These are phyloP conservation scores for Phocoena phocoena DNA, from an alignment of 2,113 vertebrate species.

Conservation along the genomic window DNA sequence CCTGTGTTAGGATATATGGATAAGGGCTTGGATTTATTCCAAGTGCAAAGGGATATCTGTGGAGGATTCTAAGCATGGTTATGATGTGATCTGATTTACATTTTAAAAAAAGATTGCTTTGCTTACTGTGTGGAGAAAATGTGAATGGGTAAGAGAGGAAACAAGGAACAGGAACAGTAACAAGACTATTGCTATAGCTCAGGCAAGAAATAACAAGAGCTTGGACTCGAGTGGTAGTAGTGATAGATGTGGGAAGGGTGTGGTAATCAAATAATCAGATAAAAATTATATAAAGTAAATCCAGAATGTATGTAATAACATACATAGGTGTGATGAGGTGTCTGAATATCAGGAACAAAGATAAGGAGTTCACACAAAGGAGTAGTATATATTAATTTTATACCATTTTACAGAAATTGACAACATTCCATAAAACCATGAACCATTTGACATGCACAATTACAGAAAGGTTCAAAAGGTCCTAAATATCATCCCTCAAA, in stretches of 20 bases:
- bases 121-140: neutral
- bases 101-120: slow-evolving; percentile 24
- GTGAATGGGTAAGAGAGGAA: neutral
- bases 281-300: neutral
- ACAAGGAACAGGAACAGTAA: neutral
- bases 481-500: neutral
- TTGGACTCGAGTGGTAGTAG: neutral
- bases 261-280: neutral
- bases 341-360: neutral
- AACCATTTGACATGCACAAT: neutral
- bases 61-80: neutral
- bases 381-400: neutral
- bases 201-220: neutral
- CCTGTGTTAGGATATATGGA: neutral
- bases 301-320: neutral
- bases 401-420: neutral
- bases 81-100: neutral
- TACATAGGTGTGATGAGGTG: neutral
- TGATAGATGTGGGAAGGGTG: neutral
- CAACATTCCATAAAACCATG: neutral
- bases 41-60: neutral
- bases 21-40: neutral
- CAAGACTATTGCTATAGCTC: neutral
- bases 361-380: neutral
- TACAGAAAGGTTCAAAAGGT: neutral